Base-by-base conservation (phyloP, 2,797 vertebrate species). In the Spheniscus humboldti region DNA sequence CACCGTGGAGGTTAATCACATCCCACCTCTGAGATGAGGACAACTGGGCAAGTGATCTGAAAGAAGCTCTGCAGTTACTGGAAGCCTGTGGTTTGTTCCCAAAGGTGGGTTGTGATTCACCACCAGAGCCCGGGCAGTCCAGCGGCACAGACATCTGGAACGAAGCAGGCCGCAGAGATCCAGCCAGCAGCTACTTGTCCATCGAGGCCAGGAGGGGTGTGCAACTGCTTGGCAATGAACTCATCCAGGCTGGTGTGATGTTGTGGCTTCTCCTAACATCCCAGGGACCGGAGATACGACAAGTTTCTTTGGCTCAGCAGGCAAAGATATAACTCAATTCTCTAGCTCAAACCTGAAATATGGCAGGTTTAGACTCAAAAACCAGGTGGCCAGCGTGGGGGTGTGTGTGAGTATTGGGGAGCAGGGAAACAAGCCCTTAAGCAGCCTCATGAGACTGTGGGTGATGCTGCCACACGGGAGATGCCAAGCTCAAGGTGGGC, bases 121-220 rank as follows among this genome's bases (percentile, higher is more conserved):
- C 8, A 0, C 66, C 76, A 72, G 76, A 83, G 79, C 67, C 7
- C 0, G 1, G 39, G 57, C 48, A 88, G 57, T 27, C 60, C 55
- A 33, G 79, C 3, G 0, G 56, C 55, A 15, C 76, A 67, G 57
- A 45, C 48, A 30, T 63, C 55, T 35, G 1, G 0, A 43, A n/a
- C 2, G 3, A n/a, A 60, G 63, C 25, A 66, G 41, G 55, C 85
- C 45, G 47, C 28, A 41, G 9, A 31, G 73, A 55, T 41, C 79
- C 79, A 76, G 22, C 48, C 75, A 89, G 82, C 75, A 91, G 56
- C 71, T 81, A 3, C 39, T 83, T 15, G 76, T 50, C 67, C 20
- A 16, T 7, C 0, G 0, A 78, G 30, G 56, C 60, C 9, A 2
- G 60, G 23, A 78, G 53, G 52, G 16, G 16, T 4, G 11, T 47